Conservation (phyloP, 1,140 invertebrate genomes). For the Physella acuta region DNA sequence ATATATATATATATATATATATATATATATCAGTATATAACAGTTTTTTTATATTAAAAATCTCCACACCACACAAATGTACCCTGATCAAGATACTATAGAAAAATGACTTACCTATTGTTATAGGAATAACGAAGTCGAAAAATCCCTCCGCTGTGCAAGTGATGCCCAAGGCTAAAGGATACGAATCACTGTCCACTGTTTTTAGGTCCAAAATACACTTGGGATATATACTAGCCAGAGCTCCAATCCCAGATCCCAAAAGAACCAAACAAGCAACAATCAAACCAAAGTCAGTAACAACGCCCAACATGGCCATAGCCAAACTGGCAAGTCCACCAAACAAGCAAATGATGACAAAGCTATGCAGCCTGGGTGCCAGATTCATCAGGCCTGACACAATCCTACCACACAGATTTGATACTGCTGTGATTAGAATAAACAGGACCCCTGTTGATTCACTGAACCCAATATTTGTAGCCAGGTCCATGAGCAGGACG, state of each 20-base stretch:
- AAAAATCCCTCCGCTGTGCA: neutral
- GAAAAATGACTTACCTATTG: neutral
- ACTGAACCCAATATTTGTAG: neutral
- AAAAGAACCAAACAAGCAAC: neutral
- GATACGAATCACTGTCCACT: neutral
- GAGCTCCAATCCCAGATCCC: neutral
- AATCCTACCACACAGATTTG: neutral
- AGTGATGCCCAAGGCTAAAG: neutral
- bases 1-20: too few relatives aligned
- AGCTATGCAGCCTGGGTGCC: neutral
- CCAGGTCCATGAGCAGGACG: neutral
- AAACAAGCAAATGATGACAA: neutral
- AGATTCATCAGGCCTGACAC: neutral
- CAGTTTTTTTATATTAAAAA: too few relatives aligned
- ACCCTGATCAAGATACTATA: too few relatives aligned
- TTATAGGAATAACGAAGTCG: neutral
- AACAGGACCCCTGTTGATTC: neutral
- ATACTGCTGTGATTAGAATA: neutral
- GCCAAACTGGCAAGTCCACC: neutral
- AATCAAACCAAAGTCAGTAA: neutral
- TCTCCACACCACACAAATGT: too few relatives aligned
- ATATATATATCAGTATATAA: too few relatives aligned
- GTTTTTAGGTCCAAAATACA: neutral
- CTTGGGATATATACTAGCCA: neutral
- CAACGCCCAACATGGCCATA: neutral